Percentiles rank a stretch among this genome's conserved stretches.
These are phyloP conservation scores for Mormyrus proboscirostris DNA, from an alignment of 2,797 vertebrate genomes.

Conservation along the genomic window DNA sequence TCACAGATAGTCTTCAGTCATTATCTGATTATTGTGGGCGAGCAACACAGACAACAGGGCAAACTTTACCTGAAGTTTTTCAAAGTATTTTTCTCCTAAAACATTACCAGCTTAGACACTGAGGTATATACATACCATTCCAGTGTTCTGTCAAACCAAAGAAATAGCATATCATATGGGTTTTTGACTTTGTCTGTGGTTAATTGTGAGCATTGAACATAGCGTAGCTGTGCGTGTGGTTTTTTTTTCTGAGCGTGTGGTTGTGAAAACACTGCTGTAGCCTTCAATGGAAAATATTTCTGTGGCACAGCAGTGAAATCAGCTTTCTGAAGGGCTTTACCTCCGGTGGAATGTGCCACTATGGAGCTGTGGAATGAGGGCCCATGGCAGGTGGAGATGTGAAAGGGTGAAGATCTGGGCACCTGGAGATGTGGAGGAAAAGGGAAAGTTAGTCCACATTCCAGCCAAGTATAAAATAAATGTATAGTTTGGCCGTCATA, in stretches of 20 bases:
- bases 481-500: neutral
- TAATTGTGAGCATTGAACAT: neutral
- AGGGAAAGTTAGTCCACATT: neutral
- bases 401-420: neutral
- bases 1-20: neutral
- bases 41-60: neutral
- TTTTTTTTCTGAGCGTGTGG: neutral
- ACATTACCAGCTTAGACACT: neutral
- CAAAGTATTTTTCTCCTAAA: neutral
- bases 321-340: neutral
- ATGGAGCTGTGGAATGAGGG: neutral
- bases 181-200: neutral
- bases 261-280: neutral
- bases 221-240: neutral
- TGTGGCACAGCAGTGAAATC: constrained; percentile 1
- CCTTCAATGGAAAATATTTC: constrained; percentile 14
- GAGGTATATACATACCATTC: neutral
- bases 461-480: neutral
- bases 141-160: neutral
- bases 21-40: neutral
- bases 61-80: neutral
- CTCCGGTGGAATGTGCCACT: neutral
- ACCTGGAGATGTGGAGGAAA: neutral
- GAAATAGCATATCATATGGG: neutral
- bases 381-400: neutral